Evolutionary conservation across 2,797 vertebrate genomes (phyloP).

Genomic region (Luscinia megarhynchos): DNA sequence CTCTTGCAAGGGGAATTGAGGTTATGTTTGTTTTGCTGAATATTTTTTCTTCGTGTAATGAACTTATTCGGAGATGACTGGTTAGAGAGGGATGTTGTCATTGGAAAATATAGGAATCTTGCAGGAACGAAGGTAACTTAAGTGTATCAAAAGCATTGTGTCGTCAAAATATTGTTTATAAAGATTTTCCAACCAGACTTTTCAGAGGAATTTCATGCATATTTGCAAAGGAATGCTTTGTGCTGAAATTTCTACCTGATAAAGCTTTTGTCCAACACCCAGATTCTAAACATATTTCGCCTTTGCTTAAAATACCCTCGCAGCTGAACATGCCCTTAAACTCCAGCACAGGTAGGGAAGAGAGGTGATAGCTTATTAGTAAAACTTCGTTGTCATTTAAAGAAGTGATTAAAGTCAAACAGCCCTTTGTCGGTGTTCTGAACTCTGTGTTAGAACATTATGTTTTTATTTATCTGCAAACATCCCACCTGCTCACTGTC

Average conservation of each 20-base stretch:
- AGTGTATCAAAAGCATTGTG: not conserved
- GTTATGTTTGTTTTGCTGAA: slow-evolving; percentile 13
- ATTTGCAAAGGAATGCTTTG: not conserved
- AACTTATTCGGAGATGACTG: not conserved
- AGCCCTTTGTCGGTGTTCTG: not conserved
- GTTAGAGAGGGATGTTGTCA: slow-evolving; percentile 29
- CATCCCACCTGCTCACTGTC: not conserved
- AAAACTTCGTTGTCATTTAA: not conserved
- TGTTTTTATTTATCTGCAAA: not conserved
- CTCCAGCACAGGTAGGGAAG: not conserved
- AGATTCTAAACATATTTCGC: slow-evolving; percentile 25
- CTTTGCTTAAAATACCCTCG: slow-evolving; percentile 10
- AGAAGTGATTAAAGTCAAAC: not conserved
- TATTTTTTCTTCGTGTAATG: not conserved
- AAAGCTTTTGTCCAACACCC: not conserved
- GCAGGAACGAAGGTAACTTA: slow-evolving; percentile 8
- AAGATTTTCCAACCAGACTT: not conserved
- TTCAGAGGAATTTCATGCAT: not conserved
- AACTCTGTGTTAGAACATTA: not conserved
- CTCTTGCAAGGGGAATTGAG: not conserved
- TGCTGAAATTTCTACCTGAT: not conserved
- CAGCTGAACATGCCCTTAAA: not conserved
- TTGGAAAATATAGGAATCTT: slow-evolving; percentile 26
- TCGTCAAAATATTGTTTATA: not conserved
- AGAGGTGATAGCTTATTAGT: not conserved